Evolutionary conservation across 2,797 vertebrate genomes (phyloP), one percentile per base, ranked within the genome.

Genomic region (Catamblyrhynchus diadema): DNA sequence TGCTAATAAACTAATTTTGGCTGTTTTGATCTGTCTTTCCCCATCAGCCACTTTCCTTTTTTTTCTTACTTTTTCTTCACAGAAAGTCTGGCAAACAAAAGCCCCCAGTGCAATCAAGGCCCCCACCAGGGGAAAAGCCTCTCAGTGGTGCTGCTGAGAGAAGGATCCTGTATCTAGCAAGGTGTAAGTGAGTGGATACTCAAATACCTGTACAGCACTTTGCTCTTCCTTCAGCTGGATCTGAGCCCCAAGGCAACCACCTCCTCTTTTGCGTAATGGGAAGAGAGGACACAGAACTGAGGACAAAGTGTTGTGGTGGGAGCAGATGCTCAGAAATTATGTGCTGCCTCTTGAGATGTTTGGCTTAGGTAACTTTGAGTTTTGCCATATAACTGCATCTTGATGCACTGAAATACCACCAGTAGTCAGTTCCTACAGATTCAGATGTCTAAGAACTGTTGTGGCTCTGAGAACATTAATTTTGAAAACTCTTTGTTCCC

Each of bases 101-200:
- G 14, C 10, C 18, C 3, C 48, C 25, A 41, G 14, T 5, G 3
- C 23, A 74, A 22, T 4, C 0, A 0, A 67, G 65, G 16, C 2
- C 16, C 16, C 16, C 44, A 10, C 2, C 10, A 60, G 16, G 8
- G 15, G 2, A 73, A 82, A 74, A 64, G 6, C 10, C 8, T 86
- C 39, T 17, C 45, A 73, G 8, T 42, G 59, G 25, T 44, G 18
- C 35, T 87, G 19, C 10, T 65, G 39, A 69, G 67, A 90, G 67
- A 69, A 69, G 21, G 24, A 57, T 57, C 56, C 30, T 27, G 2
- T 54, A 51, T 35, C 47, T n/a, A 62, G 8, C 47, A 85, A 80
- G 17, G 24, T n/a, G 23, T 42, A 8, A 42, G 41, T 33, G 47
- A 42, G 41, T 33, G 47, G 14, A 9, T 67, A 51, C 20, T 69